Evolutionary conservation across 2,888 invertebrate species (phyloP).

Genomic region (Thera britannica): DNA sequence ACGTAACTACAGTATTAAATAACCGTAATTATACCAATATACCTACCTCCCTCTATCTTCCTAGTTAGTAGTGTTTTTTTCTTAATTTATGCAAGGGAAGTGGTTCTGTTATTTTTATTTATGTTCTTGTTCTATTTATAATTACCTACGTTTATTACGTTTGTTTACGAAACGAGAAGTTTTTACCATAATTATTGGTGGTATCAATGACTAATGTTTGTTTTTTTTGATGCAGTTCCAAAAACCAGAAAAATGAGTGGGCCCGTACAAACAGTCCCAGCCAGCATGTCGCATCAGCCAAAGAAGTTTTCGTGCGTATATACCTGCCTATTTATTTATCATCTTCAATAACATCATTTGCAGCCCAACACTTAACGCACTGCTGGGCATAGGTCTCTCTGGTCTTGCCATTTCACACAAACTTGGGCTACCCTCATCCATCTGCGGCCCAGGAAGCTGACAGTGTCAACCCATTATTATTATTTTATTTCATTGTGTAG

Average conservation of each 20-base stretch:
- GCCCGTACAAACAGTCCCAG: neutral
- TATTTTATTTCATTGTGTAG: too few species aligned
- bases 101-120: too few species aligned
- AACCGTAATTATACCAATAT: neutral
- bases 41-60: too few species aligned
- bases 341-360: too few species aligned
- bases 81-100: neutral
- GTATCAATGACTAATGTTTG: slow-evolving; percentile 12
- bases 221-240: slow-evolving; percentile 28
- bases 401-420: too few species aligned
- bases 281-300: slow-evolving; percentile 20
- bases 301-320: slow-evolving; percentile 53
- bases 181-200: neutral
- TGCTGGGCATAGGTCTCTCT: neutral
- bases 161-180: slow-evolving; percentile 11
- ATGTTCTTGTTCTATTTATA: neutral
- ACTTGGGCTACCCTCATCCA: too few species aligned
- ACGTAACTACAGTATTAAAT: neutral
- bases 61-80: too few species aligned
- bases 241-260: slow-evolving; percentile 43
- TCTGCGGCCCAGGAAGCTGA: too few species aligned
- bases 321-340: neutral
- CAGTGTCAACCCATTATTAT: too few species aligned
- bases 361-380: neutral
- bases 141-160: too few species aligned